These are phyloP conservation scores for Mycteria americana DNA, from an alignment of 2,797 vertebrate genomes.

Conservation along the genomic window DNA sequence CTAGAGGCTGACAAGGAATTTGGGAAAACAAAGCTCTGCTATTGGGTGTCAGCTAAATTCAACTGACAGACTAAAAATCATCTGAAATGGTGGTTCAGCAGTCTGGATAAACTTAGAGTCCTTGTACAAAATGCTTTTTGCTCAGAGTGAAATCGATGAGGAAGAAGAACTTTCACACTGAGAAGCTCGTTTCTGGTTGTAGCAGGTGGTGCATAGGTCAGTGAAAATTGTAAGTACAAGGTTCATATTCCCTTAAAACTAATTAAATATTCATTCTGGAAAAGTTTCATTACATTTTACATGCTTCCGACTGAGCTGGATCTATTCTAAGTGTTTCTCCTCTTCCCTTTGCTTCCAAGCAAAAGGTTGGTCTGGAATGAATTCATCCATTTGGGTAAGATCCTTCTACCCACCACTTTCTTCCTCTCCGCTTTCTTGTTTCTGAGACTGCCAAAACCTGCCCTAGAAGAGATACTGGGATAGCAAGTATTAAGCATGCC, in stretches of 20 bases:
- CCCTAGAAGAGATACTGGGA: not conserved
- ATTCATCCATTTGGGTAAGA: not conserved
- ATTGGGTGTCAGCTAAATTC: not conserved
- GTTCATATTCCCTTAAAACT: not conserved
- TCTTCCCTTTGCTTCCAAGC: not conserved
- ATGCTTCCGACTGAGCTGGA: not conserved
- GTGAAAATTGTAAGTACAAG: not conserved
- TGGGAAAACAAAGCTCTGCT: not conserved
- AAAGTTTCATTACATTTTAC: not conserved
- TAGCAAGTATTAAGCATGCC: not conserved
- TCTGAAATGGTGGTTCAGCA: not conserved
- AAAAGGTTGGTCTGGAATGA: not conserved
- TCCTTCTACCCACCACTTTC: not conserved
- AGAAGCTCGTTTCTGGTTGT: not conserved
- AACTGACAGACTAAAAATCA: not conserved
- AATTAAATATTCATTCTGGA: not conserved
- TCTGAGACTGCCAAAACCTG: not conserved
- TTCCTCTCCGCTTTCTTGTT: not conserved
- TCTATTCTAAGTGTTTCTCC: not conserved
- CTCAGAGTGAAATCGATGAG: not conserved
- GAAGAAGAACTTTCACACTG: not conserved
- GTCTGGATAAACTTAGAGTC: not conserved
- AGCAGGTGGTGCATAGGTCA: not conserved
- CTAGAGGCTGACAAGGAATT: not conserved
- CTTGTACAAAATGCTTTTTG: not conserved